phyloP scores from a whole-genome alignment of 1,140 invertebrate species.

The Calosoma granatense region DNA sequence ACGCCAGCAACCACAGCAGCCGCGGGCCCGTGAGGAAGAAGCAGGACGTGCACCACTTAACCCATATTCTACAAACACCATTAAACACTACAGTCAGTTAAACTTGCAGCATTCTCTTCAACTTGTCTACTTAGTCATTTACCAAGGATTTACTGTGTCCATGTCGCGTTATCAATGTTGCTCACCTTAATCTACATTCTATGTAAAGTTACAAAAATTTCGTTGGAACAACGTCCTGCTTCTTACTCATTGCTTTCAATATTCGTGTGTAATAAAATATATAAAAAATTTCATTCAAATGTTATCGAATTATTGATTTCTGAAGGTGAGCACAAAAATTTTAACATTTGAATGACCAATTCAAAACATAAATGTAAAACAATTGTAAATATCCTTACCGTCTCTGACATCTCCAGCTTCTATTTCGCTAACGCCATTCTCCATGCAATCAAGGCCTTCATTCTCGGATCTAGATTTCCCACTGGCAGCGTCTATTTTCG shows the following conservation, averaged over 20 bases:
- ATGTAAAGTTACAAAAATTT: neutral
- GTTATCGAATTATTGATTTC: neutral
- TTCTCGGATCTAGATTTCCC: constrained; percentile 82
- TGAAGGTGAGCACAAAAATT: neutral
- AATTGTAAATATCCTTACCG: constrained; percentile 48
- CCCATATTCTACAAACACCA: constrained; percentile 23
- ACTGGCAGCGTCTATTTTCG: constrained; percentile 39
- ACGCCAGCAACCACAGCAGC: constrained; percentile 31
- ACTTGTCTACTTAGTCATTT: neutral
- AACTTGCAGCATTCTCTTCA: neutral
- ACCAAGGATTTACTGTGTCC: neutral
- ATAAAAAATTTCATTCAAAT: constrained; percentile 4
- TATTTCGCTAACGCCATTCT: constrained; percentile 77
- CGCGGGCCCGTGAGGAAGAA: constrained; percentile 26
- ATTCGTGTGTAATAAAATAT: neutral
- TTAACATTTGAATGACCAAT: constrained; percentile 2
- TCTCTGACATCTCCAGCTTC: constrained; percentile 88
- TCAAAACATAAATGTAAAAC: constrained; percentile 9
- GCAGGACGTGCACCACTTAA: constrained; percentile 34
- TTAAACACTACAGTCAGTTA: neutral
- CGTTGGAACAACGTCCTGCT: constrained; percentile 19
- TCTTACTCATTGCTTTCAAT: constrained; percentile 12
- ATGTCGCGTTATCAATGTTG: neutral
- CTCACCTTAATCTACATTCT: neutral
- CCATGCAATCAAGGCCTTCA: constrained; percentile 74